Conservation (phyloP, 2,113 vertebrate species). For the Murina feae region DNA sequence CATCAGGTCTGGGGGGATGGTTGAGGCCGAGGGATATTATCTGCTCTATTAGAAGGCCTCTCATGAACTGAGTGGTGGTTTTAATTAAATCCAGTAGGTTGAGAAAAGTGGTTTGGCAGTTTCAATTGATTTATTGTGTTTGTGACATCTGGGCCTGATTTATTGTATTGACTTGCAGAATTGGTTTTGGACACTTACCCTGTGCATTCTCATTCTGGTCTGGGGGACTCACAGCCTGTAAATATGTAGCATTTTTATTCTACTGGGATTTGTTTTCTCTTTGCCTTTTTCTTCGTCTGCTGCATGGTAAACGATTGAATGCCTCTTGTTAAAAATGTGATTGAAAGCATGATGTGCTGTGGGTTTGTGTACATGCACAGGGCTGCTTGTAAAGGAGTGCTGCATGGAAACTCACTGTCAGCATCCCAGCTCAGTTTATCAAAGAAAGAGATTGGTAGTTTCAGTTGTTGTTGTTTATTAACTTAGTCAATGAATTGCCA, state of each 20-base stretch:
- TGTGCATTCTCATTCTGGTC: constrained; percentile 20
- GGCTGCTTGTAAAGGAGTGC: not conserved
- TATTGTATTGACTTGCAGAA: constrained; percentile 62
- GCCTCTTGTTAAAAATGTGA: not conserved
- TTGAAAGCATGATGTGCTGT: not conserved
- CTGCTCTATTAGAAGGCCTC: constrained; percentile 43
- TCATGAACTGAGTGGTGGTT: constrained; percentile 46
- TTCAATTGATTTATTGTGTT: constrained; percentile 77
- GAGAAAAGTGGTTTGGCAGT: constrained; percentile 70
- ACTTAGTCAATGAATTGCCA: not conserved
- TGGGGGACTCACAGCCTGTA: not conserved
- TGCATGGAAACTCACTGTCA: not conserved
- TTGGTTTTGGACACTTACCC: constrained; percentile 68
- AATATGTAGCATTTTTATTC: constrained; percentile 2
- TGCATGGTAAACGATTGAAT: not conserved
- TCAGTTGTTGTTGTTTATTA: not conserved
- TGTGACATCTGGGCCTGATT: constrained; percentile 76
- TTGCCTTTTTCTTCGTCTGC: constrained; percentile 11
- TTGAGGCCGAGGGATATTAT: constrained; percentile 5
- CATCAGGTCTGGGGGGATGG: not conserved
- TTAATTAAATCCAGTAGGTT: constrained; percentile 77
- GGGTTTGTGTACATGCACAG: not conserved
- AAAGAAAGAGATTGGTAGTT: not conserved
- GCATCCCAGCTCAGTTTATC: not conserved
- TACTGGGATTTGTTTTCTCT: not conserved